These are phyloP conservation scores for Papilio glaucus DNA, from an alignment of 1,140 invertebrate species.

Conservation along the genomic window DNA sequence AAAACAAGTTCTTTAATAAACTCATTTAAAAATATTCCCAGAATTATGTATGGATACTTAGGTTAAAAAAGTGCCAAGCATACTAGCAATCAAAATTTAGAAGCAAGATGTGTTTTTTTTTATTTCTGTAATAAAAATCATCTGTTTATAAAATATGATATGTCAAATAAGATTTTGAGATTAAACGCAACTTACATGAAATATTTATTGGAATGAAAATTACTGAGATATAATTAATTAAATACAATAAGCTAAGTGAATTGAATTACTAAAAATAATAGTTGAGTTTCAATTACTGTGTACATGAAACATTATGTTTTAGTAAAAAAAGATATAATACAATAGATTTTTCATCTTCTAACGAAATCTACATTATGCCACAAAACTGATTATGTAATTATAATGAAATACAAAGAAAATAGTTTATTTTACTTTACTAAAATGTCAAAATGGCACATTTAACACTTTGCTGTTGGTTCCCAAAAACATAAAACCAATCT, in stretches of 20 bases:
- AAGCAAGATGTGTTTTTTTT: not conserved
- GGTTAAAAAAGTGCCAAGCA: not conserved
- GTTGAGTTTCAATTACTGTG: not conserved
- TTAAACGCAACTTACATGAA: not conserved
- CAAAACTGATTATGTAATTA: constrained; percentile 1
- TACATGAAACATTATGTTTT: constrained; percentile 10
- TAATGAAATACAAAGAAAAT: not conserved
- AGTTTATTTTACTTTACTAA: not conserved
- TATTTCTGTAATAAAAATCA: too few relatives aligned
- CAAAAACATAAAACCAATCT: constrained; percentile 59
- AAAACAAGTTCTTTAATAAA: not conserved
- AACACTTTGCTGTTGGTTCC: constrained; percentile 34
- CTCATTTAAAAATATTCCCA: not conserved
- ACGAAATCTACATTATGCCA: constrained; percentile 23
- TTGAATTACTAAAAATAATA: not conserved
- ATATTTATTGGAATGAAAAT: constrained; percentile 26
- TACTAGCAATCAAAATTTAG: too few relatives aligned
- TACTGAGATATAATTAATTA: constrained; percentile 12
- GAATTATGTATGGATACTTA: too few relatives aligned
- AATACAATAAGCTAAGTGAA: not conserved
- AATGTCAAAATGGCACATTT: constrained; percentile 47
- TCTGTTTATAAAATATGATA: too few relatives aligned
- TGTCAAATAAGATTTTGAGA: not conserved
- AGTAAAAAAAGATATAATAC: too few relatives aligned
- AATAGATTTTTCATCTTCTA: not conserved